Conservation (phyloP, 1,140 invertebrate species). For the Penaeus vannamei region DNA sequence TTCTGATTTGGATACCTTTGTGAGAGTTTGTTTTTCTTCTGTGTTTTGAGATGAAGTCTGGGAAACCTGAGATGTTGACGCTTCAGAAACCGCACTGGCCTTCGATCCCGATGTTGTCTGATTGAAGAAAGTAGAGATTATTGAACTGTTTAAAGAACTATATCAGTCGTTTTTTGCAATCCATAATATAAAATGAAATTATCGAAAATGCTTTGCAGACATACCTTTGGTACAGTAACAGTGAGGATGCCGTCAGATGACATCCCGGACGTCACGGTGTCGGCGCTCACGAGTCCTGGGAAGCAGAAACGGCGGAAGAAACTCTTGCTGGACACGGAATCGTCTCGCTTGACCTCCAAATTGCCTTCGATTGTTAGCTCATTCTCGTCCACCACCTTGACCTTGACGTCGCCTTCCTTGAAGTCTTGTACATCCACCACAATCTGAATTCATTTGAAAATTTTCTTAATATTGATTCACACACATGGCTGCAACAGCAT, state of each 20-base stretch:
- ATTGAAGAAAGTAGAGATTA: too few species aligned
- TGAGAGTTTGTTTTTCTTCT: too few species aligned
- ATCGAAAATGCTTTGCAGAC: too few species aligned
- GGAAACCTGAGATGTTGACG: too few species aligned
- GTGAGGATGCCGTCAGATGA: slow-evolving; percentile 53
- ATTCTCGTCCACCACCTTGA: slow-evolving; percentile 42
- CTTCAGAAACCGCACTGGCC: too few species aligned
- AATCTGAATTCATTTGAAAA: not conserved
- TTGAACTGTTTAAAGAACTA: too few species aligned
- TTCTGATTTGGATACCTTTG: too few species aligned
- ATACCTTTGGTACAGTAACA: slow-evolving; percentile 51
- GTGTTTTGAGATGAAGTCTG: too few species aligned
- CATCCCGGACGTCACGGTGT: slow-evolving; percentile 30
- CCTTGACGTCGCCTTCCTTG: slow-evolving; percentile 36
- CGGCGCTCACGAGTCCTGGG: slow-evolving; percentile 23
- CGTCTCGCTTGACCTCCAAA: slow-evolving; percentile 16
- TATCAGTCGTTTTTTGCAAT: too few species aligned
- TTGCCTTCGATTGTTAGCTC: slow-evolving; percentile 44
- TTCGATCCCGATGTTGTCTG: too few species aligned
- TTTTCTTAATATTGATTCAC: not conserved
- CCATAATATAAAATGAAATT: too few species aligned
- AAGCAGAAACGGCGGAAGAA: slow-evolving; percentile 47
- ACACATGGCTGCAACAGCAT: too few species aligned
- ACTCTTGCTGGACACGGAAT: slow-evolving; percentile 13
- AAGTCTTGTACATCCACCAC: slow-evolving; percentile 58